Evolutionary conservation across 2,797 vertebrate species (phyloP).

Genomic region (Enteromius mattozi): DNA sequence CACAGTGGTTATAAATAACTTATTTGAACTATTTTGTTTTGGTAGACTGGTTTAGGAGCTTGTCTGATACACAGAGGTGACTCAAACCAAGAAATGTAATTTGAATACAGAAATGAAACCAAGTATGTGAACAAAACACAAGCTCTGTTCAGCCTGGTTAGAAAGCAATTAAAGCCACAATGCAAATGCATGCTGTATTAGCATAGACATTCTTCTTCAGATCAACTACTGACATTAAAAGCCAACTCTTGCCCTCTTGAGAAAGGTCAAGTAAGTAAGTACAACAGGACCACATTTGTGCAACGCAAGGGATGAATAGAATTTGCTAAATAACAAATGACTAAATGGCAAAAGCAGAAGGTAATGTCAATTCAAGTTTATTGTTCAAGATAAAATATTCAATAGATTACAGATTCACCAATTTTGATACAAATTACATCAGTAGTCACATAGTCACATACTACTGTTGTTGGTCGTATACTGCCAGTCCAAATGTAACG

Average conservation of each 20-base stretch:
- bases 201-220: not conserved
- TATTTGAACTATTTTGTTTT: conserved; percentile 37
- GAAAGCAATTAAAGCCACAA: not conserved
- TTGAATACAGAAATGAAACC: not conserved
- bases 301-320: not conserved
- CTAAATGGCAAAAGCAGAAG: not conserved
- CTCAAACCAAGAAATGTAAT: not conserved
- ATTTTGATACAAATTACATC: conserved; percentile 15
- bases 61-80: not conserved
- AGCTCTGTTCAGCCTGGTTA: not conserved
- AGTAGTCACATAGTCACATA: not conserved
- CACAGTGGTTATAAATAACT: conserved; percentile 34
- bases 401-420: not conserved
- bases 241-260: not conserved
- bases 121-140: not conserved
- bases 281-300: not conserved
- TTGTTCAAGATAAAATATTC: conserved; percentile 30
- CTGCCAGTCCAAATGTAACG: not conserved
- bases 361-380: conserved; percentile 19
- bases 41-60: not conserved
- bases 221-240: not conserved
- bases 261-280: not conserved
- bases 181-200: not conserved
- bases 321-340: not conserved
- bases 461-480: not conserved